Evolutionary conservation across 1,140 invertebrate species (phyloP), one percentile per base, ranked within the genome.

Genomic region (Arion vulgaris): DNA sequence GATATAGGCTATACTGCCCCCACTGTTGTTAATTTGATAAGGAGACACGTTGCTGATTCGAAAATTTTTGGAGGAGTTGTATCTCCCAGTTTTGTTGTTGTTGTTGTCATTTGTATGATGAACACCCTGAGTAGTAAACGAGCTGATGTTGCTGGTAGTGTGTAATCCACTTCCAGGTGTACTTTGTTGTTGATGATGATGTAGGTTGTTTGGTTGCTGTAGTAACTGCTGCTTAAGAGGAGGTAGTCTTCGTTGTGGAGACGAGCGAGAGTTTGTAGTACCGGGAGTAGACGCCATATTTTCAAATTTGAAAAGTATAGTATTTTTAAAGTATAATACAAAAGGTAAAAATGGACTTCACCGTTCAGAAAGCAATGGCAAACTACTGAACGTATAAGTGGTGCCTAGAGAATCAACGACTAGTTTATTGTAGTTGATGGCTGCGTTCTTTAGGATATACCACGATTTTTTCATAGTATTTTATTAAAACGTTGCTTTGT

Each of bases 201-300:
- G 28, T 5, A 66, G 28, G 62, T 66, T 5, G 62, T 66, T 66
- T 66, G 62, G 19, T 23, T 66, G 62, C 28, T 66, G 62, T 66
- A 32, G 62, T 32, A 66, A 17, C 19, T 66, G 62, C 17, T 66
- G 62, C 28, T 66, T 66, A 0, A 66, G 28, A 28, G 62, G 62
- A 7, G 62, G 62, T 9, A 66, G 62, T 66, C 28, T 66, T 66
- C 62, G 62, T 66, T 66, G 62, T 32, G 28, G 62, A 66, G 62
- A 32, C 2, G 62, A 32, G 62, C 28, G n/a, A 4, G 62, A 66
- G 28, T 7, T 32, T 32, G 62, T 17, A 1, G 62, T 13, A 7
- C 62, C 62, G 28, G 62, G 17, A 28, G 11, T 66, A 32, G 62
- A 66, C 11, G 62, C 19, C 62, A 34, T 66, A 34, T 4, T 45